phyloP scores from a whole-genome alignment of 2,797 vertebrate genomes.

The Galaxias olidus region DNA sequence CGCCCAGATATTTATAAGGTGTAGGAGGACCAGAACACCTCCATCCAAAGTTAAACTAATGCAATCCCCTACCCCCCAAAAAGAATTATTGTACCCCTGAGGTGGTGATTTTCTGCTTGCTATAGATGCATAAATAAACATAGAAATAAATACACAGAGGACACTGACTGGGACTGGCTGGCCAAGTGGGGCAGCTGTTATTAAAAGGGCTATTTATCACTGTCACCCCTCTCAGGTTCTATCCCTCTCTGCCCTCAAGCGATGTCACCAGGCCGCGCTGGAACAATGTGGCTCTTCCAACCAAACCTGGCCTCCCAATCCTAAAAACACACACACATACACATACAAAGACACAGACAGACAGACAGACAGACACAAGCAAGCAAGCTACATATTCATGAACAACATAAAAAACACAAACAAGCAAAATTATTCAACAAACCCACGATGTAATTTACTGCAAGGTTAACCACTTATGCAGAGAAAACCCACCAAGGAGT shows the following conservation, averaged over 20 bases:
- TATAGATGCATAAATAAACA: conserved; percentile 86
- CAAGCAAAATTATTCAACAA: conserved; percentile 27
- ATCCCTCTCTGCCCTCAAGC: conserved; percentile 80
- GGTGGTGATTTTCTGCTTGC: conserved; percentile 80
- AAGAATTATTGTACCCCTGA: conserved; percentile 80
- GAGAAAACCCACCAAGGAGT: conserved; percentile 45
- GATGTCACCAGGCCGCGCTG: conserved; percentile 78
- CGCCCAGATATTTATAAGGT: conserved; percentile 48
- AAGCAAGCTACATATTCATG: conserved; percentile 6
- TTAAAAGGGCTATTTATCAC: conserved; percentile 89
- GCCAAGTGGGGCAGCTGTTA: conserved; percentile 86
- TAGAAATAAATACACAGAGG: conserved; percentile 84
- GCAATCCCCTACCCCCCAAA: conserved; percentile 48
- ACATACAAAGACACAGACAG: conserved; percentile 7
- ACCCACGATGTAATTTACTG: conserved; percentile 32
- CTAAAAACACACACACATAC: conserved; percentile 28
- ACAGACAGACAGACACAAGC: conserved; percentile 37
- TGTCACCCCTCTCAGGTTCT: conserved; percentile 81
- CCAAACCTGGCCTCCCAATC: conserved; percentile 60
- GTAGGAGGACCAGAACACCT: conserved; percentile 45
- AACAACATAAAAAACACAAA: conserved; percentile 13
- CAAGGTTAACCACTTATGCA: conserved; percentile 43
- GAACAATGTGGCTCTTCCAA: conserved; percentile 82
- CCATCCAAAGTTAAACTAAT: conserved; percentile 62
- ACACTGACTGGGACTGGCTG: conserved; percentile 79